Evolutionary conservation across 2,888 invertebrate species (phyloP), one percentile per base, ranked within the genome.

Genomic region (Bedellia somnulentella): DNA sequence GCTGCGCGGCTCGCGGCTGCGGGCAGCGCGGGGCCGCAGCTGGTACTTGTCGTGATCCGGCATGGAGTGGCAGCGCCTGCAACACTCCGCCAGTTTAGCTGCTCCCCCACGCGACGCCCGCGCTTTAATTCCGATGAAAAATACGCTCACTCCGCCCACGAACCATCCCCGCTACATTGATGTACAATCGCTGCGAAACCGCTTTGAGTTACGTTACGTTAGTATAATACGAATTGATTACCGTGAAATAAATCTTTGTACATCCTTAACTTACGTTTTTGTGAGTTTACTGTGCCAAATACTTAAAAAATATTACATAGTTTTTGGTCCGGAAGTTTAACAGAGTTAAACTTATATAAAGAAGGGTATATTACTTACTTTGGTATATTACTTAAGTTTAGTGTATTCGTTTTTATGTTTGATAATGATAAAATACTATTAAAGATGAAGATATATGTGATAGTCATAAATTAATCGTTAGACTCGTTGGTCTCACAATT

Each of bases 11-110:
- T 68, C 71, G 40, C 73, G 70, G 48, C 59, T 56, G 50, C 71
- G 60, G 54, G 73, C 66, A 34, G 73, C 67, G 37, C 73, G 63
- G 50, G 77, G 77, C 42, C 77, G 66, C 66, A 77, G 57, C 70
- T 76, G 70, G 45, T 77, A 77, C 60, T 66, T 68, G 59, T 77
- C 77, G 73, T 73, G 71, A 49, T 73, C 75, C 47, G 71, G 71
- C 73, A 73, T 73, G 56, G 70, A 70, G 55, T 67, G 67, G 45
- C 42, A 40, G 38, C 40, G 42, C 34, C 30, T 31, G 27, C 25
- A 39, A 40, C 31, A 34, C 31, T 35, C 37, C 33, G 45, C 48
- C 37, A 2, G 22, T 40, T 37, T 33, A 13, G 41, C 35, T 32
- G 18, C 18, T 6, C 5, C 5, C 50, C 57, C 46, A 38, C 46